Conservation (phyloP, 92 coral and sea anemone species). For the Meandrina meandrites region DNA sequence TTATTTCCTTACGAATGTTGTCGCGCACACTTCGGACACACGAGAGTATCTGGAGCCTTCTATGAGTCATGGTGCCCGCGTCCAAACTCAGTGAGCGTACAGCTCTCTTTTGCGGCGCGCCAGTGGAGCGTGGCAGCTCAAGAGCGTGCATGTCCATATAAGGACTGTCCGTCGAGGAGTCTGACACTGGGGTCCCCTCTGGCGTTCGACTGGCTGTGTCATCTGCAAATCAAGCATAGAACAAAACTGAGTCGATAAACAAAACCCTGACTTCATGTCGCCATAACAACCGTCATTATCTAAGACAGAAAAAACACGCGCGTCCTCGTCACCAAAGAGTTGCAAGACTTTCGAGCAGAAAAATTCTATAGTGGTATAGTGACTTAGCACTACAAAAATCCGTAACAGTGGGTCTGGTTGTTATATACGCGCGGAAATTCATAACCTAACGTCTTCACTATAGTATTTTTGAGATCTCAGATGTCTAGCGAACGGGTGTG, state of each 20-base stretch:
- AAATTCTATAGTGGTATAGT: no score
- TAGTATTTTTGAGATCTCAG: no score
- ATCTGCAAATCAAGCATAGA: conserved; percentile 11
- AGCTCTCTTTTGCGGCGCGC: conserved; percentile 30
- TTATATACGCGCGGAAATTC: no score
- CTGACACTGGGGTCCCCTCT: conserved; percentile 36
- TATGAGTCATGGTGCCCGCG: conserved; percentile 40
- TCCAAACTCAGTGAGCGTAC: conserved; percentile 38
- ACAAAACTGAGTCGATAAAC: background rate
- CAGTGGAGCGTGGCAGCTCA: background rate
- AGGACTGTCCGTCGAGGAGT: conserved; percentile 30
- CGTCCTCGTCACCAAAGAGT: no score
- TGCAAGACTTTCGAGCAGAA: no score
- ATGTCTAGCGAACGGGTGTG: no score
- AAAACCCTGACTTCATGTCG: no score
- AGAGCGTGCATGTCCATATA: background rate
- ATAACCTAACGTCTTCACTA: no score
- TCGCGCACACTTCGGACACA: conserved; percentile 43
- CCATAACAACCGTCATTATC: no score
- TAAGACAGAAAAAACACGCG: no score
- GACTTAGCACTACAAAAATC: no score
- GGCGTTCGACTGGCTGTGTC: conserved; percentile 21
- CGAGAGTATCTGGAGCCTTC: conserved; percentile 42
- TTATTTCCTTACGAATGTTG: conserved; percentile 30
- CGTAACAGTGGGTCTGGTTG: no score